Percentiles rank a stretch among this genome's conserved stretches.
phyloP scores from a whole-genome alignment of 2,888 invertebrate genomes.

The Ectemnius continuus region DNA sequence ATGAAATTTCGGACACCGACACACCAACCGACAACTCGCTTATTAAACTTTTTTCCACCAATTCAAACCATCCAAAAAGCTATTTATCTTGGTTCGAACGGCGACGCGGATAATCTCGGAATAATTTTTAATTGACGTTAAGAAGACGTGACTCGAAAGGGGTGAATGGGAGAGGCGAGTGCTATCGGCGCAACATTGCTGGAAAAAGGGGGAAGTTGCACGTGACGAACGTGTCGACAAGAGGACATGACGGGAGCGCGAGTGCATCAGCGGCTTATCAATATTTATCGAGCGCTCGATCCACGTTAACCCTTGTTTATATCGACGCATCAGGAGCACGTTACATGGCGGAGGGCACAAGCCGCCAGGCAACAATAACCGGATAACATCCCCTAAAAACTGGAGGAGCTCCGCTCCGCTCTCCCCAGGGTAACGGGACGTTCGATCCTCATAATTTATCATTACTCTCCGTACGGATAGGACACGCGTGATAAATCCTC shows the following conservation, averaged over 20 bases:
- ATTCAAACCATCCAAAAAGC: too few relatives aligned
- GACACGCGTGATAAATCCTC: constrained; percentile 50
- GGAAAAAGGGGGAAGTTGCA: background rate
- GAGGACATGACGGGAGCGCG: background rate
- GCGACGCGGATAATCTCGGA: too few relatives aligned
- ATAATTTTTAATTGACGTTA: too few relatives aligned
- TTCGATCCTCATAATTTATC: constrained; percentile 62
- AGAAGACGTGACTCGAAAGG: too few relatives aligned
- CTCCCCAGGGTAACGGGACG: constrained; percentile 37
- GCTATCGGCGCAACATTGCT: too few relatives aligned
- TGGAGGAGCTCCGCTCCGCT: constrained; percentile 13
- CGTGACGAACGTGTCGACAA: constrained; percentile 6
- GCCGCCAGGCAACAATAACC: constrained; percentile 2
- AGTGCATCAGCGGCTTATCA: constrained; percentile 1
- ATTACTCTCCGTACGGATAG: constrained; percentile 40
- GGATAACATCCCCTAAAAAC: constrained; percentile 38
- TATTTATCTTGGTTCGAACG: too few relatives aligned
- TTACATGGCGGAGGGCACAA: constrained; percentile 12
- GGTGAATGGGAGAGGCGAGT: too few relatives aligned
- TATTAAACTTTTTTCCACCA: too few relatives aligned
- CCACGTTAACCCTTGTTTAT: constrained; percentile 35
- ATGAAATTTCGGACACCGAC: too few relatives aligned
- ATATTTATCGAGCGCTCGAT: constrained; percentile 15
- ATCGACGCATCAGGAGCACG: constrained; percentile 11
- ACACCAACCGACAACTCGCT: too few relatives aligned